Base-by-base conservation (phyloP, 2,797 vertebrate genomes). In the Hydrophis major region DNA sequence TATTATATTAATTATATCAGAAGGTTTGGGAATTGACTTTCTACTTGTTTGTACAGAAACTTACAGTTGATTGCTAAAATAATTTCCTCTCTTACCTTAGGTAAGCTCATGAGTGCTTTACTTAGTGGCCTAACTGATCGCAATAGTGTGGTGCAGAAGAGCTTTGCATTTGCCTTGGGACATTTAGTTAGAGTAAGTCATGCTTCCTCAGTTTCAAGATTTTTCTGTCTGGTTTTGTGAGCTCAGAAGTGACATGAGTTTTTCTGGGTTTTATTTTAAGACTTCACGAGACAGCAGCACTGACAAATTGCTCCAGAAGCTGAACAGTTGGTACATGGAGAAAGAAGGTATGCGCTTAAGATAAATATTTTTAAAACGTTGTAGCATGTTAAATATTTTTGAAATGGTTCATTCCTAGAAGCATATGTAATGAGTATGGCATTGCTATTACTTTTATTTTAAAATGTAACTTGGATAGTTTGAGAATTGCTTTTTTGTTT, bases 41-140 rank as follows among this genome's bases (percentile, higher is more conserved):
- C 8, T 59, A 20, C 57, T 89, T 89, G 18, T 22, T 22, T 63
- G 50, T 61, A 53, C n/a, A n/a, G 60, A 86, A 37, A 91, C 18
- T n/a, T 53, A 20, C 20, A 55, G 20, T 74, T n/a, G 14, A 59
- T 55, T 89, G 22, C 10, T 55, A 55, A 89, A 57, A 8, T n/a
- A 4, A 37, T 87, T 60, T 92, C 18, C 18, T 87, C 96, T 66
- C 97, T 94, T 83, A 94, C 53, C 91, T 94, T 94, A 99, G 99
- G 98, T 96, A 99, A 99, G 98, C 98, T 99, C 93, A 99, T 99
- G 99, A 99, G 98, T 28, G 98, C 99, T 94, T 98, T 99, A 94
- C 97, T 99, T 95, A 99, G 96, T 89, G 98, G 99, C 42, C 97
- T 99, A 94, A 98, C 98, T 74, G 99, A 99, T 97, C 98, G 99